A percentile compares a stretch with the other conserved stretches of the same genome.
These are phyloP conservation scores for Drosophila aff. DNA, from an alignment of 1,140 invertebrate genomes.

Conservation along the genomic window DNA sequence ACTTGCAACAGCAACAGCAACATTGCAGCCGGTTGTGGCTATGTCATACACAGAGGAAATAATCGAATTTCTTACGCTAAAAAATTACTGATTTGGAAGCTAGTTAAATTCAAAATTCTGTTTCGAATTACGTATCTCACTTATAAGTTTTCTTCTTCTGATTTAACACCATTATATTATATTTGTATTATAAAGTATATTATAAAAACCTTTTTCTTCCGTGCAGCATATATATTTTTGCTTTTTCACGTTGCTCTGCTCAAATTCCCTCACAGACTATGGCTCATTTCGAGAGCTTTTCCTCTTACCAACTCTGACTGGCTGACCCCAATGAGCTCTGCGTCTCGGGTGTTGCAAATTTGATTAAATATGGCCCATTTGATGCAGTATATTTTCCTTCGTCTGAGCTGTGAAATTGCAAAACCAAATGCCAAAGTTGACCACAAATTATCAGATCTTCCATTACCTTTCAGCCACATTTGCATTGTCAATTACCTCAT, in stretches of 20 bases:
- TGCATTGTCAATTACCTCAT: slow-evolving; percentile 23
- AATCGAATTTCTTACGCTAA: no score
- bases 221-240: slow-evolving; percentile 8
- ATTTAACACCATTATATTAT: no score
- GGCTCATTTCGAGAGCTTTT: slow-evolving; percentile 33
- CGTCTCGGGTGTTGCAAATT: slow-evolving; percentile 47
- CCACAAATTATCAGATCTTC: slow-evolving; percentile 10
- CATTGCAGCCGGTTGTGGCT: slow-evolving; percentile 9
- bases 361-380: slow-evolving; percentile 25
- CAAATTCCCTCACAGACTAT: slow-evolving; percentile 11
- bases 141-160: not conserved
- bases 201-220: not conserved
- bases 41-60: not conserved
- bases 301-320: slow-evolving; percentile 18
- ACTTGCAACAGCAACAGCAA: slow-evolving; percentile 15
- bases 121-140: not conserved
- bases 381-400: not conserved
- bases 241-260: not conserved
- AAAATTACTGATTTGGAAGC: no score
- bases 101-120: not conserved
- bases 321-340: slow-evolving; percentile 61
- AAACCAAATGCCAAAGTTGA: slow-evolving; percentile 7
- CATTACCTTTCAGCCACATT: not conserved
- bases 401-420: not conserved
- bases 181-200: no score